phyloP scores from a whole-genome alignment of 2,888 invertebrate species.

The Drosophila colorata region DNA sequence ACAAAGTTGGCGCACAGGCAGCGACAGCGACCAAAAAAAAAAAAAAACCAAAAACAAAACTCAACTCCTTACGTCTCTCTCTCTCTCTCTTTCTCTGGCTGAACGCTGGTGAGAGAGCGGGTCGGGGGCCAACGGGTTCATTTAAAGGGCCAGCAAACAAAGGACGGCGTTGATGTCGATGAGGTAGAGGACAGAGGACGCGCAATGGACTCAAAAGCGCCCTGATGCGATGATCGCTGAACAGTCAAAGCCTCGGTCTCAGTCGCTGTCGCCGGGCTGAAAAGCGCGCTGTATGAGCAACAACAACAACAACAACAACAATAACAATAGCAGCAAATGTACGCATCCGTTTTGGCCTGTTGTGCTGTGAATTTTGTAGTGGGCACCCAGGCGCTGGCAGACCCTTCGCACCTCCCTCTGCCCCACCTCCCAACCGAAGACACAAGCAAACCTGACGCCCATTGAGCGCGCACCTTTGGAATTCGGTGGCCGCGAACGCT shows the following conservation, averaged over 20 bases:
- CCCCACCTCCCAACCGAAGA: neutral
- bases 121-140: conserved; percentile 25
- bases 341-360: conserved; percentile 58
- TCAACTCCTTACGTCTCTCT: conserved; percentile 22
- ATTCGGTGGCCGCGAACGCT: conserved; percentile 80
- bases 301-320: conserved; percentile 24
- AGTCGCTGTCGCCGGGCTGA: conserved; percentile 26
- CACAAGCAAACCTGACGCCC: conserved; percentile 53
- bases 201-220: conserved; percentile 68
- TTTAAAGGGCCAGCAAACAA: conserved; percentile 71
- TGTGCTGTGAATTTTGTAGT: conserved; percentile 62
- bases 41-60: conserved; percentile 22
- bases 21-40: conserved; percentile 11
- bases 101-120: neutral
- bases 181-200: conserved; percentile 44
- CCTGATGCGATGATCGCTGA: conserved; percentile 73
- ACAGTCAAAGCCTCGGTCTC: conserved; percentile 55
- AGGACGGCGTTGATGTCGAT: conserved; percentile 78
- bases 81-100: neutral
- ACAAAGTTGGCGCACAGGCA: conserved; percentile 68
- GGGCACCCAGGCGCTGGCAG: conserved; percentile 69
- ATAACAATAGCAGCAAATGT: conserved; percentile 38
- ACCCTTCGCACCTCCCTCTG: too few relatives aligned
- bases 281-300: conserved; percentile 46
- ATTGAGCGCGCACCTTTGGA: conserved; percentile 68